These are phyloP conservation scores for Peromyscus nudipes DNA, from an alignment of 2,797 vertebrate species.

Conservation along the genomic window DNA sequence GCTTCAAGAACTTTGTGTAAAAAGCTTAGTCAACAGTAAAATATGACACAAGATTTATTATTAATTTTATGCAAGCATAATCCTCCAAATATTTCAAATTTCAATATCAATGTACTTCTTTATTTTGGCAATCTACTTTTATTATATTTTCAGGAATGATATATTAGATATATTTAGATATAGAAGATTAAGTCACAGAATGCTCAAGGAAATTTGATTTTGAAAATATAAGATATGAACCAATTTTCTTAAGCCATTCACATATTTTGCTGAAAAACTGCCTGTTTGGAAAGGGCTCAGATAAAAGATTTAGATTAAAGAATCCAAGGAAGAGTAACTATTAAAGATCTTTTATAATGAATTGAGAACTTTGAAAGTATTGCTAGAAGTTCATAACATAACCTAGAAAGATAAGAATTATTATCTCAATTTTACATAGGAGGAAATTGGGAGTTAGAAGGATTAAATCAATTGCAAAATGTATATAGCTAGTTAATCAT, in stretches of 20 bases:
- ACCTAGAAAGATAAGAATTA: conserved; percentile 57
- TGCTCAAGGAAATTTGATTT: conserved; percentile 21
- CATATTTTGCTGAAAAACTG: conserved; percentile 63
- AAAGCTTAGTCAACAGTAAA: neutral
- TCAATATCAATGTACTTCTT: conserved; percentile 39
- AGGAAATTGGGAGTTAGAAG: conserved; percentile 53
- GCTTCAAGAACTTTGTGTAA: neutral
- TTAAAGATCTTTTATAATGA: conserved; percentile 64
- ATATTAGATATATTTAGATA: conserved; percentile 35
- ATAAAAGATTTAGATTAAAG: conserved; percentile 59
- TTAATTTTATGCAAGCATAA: neutral
- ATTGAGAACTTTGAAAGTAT: conserved; percentile 58
- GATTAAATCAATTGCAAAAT: conserved; percentile 60
- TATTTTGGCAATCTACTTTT: conserved; percentile 18
- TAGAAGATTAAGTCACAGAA: conserved; percentile 62
- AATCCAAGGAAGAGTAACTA: neutral
- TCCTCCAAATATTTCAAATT: conserved; percentile 32
- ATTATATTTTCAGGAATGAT: conserved; percentile 30
- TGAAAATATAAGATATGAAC: conserved; percentile 20
- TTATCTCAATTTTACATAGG: conserved; percentile 48
- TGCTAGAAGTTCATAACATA: conserved; percentile 58
- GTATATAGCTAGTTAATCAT: conserved; percentile 48
- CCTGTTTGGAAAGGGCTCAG: neutral
- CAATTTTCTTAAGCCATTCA: conserved; percentile 59
- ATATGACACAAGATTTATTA: neutral